Base-by-base conservation (phyloP, 2,113 vertebrate species). In the Pteruthius melanotis region DNA sequence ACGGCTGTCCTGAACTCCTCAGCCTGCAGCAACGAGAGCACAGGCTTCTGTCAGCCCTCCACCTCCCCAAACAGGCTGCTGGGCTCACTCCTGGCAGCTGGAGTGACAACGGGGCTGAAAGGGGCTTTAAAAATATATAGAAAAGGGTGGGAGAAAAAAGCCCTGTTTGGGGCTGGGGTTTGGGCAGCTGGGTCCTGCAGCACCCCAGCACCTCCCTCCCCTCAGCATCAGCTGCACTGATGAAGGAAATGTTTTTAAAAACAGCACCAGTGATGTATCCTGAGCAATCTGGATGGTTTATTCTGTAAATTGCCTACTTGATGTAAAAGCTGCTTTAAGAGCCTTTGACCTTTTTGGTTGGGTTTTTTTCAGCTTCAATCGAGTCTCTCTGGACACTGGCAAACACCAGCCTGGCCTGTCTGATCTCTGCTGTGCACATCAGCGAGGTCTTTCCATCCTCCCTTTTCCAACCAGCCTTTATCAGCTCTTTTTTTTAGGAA, bases 1-100 rank as follows among this genome's bases (percentile, higher is more conserved):
- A 99, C 98, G 0, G 99, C 98, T 1, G 98, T 97, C 28, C 99
- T 98, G 95, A 99, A 99, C 95, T 99, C 99, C 97, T 99, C 99
- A 1, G 99, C 99, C 99, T 99, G 97, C 5, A 86, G 12, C 0
- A 5, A 81, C 70, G 37, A 24, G 7, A 78, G 56, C 68, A 83
- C 5, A 28, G 30, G 3, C 39, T 15, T 12, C 0, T 1, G 1
- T 93, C 2, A 86, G 52, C 26, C 27, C 33, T 13, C n/a, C 66
- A 5, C 8, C 57, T 54, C 40, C 59, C 6, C 1, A 12, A 0
- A 39, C 11, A 1, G 24, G 20, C 71, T 8, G 3, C 44, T 68
- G 44, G 10, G 3, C 7, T 39, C 81, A 6, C 17, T 39, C 66
- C 33, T 14, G 27, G 35, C 45, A 83, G 93, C 81, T 61, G 50